These are phyloP conservation scores for Tympanoctomys barrerae DNA, from an alignment of 2,797 vertebrate species.

Conservation along the genomic window DNA sequence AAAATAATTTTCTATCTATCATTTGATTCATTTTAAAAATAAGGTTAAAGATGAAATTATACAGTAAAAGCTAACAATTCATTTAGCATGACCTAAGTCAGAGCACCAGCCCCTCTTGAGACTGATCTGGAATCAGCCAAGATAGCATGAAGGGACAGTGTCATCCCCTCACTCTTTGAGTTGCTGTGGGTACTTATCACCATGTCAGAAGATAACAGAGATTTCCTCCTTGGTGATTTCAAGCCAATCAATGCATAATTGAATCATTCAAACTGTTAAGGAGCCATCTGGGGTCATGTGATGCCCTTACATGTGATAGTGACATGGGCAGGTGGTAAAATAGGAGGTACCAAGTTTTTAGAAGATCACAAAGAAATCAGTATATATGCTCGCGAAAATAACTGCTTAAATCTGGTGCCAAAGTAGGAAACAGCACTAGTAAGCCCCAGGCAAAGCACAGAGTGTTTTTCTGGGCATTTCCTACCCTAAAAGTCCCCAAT, in stretches of 20 bases:
- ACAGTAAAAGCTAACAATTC: not conserved
- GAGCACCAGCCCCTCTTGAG: not conserved
- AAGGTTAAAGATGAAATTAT: not conserved
- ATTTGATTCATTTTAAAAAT: constrained; percentile 35
- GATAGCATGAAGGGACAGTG: not conserved
- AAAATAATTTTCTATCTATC: not conserved
- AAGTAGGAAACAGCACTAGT: not conserved
- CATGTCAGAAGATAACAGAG: not conserved
- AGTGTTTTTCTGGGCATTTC: not conserved
- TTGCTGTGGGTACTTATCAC: not conserved
- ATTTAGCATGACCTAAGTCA: not conserved
- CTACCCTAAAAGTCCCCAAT: not conserved
- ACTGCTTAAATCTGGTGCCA: not conserved
- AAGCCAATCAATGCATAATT: fast-evolving
- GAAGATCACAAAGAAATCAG: not conserved
- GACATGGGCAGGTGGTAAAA: not conserved
- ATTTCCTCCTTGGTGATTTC: not conserved
- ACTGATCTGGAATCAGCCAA: not conserved
- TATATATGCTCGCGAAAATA: not conserved
- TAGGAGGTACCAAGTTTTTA: not conserved
- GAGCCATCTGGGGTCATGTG: fast-evolving
- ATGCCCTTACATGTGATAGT: not conserved
- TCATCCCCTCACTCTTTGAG: not conserved
- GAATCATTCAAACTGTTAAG: not conserved
- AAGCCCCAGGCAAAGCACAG: not conserved